Base-by-base conservation (phyloP, 2,113 vertebrate genomes). In the Tichodroma muraria region DNA sequence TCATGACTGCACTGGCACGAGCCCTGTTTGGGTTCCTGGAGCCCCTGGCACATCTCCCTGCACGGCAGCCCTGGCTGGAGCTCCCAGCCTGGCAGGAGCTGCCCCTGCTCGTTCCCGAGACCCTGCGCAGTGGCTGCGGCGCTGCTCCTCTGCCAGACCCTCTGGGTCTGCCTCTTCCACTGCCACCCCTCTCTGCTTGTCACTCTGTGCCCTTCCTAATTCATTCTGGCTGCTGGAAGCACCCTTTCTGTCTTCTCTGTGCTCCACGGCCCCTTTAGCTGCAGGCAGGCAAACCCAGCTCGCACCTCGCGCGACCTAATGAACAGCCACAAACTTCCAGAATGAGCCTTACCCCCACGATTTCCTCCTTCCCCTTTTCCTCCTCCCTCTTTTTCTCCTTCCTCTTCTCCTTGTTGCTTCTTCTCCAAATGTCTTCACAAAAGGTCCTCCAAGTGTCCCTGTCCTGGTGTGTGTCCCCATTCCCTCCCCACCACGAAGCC, bases 71-170 rank as follows among this genome's bases (percentile, higher is more conserved):
- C 10, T 18, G 31, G 10, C 37, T 90, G 21, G 33, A n/a, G 50
- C 56, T 47, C 42, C 19, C n/a, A 1, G 3, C 2, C 1, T 0
- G 4, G 56, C 70, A 52, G 5, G 9, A 59, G 49, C 90, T 71
- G 76, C 10, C 7, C 13, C 20, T 20, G 70, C 49, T 54, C 1
- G 0, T 2, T 52, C 35, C 71, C 2, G 8, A 13, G 7, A 30
- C 15, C 42, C 37, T 4, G 3, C 1, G 0, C 38, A 4, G 40
- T 0, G 5, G 12, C 56, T 33, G 35, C 0, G 0, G 21, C 5
- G 84, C 69, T 38, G 85, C 78, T 60, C 14, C 37, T 50, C n/a
- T 37, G 54, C 45, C 44, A 47, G n/a, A 16, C 8, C 44, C 89
- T 50, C 47, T 15, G 57, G 8, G 0, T 49, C 53, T 38, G 56